Evolutionary conservation across 2,888 invertebrate genomes (phyloP), one percentile per base, ranked within the genome.

Genomic region (Plagodis pulveraria): DNA sequence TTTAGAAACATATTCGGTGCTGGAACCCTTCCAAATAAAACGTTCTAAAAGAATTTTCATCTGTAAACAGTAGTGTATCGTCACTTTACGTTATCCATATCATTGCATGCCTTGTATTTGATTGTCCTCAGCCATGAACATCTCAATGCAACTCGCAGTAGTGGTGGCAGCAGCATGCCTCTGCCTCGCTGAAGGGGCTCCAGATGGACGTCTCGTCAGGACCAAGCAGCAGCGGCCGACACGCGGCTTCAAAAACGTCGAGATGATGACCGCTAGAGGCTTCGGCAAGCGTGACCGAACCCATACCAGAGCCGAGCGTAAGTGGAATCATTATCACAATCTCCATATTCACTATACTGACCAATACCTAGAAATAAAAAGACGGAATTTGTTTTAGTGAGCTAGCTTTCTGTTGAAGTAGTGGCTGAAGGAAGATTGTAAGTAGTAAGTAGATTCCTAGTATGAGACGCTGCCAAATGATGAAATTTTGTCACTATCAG

Each of bases 231-330:
- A 94, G 67, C 87, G 94, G 6, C 93, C 94, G 0, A 94, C 94
- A 35, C 90, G 95, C 52, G 95, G 95, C 35, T 95, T 95, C 83
- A 94, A 95, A 80, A 94, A 94, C 78, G 93, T 94, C 57, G 94
- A 94, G 72, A 94, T 94, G 84, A 94, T 94, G 80, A 94, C 94
- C 0, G 95, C 95, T 0, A 83, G 95, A 67, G 95, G 95, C 50
- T 95, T 95, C 75, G 95, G 95, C 51, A 95, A 95, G 83, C 88
- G 95, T 33, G 93, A 93, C 63, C 77, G 88, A 33, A 86, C 87
- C 45, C 80, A 86, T 61, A 77, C 84, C 12, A 80, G 88, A 71
- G 77, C 88, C 63, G 91, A 92, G 71, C 86, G 93, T 91, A 61
- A 85, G 92, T 86, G 6, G 7, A 10, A 41, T n/a, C n/a, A 41